Evolutionary conservation across 2,797 vertebrate species (phyloP), one percentile per base, ranked within the genome.

Genomic region (Anguilla megastoma): DNA sequence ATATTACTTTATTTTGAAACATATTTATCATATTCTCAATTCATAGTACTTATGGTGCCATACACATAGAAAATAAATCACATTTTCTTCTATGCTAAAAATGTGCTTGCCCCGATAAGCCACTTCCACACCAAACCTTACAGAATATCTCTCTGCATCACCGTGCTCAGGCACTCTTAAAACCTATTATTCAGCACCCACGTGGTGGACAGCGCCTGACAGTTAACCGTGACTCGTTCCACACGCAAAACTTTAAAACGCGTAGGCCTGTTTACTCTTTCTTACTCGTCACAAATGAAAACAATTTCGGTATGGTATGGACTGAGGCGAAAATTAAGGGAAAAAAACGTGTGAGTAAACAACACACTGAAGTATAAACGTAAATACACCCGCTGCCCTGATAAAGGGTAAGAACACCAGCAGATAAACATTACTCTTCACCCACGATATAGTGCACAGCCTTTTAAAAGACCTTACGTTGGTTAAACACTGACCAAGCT

Each of bases 171-270:
- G 52, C 52, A 71, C 66, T 14, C 30, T 14, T 30, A 9, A 33
- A 30, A 84, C 36, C 24, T 30, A 0, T 10, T 56, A 71, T 63
- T 41, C 54, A 85, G 84, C 84, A 88, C 84, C 54, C 60, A n/a
- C 0, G 45, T 18, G 21, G 41, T 60, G 86, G 86, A 87, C 74
- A 87, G 76, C 54, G 54, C 71, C 4, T 6, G 48, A 52, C 8
- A 18, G 71, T 76, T 2, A 36, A 24, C 63, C 3, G 63, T 27
- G 63, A 69, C 69, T 36, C 21, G 21, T 1, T 21, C 41, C 9
- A n/a, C 16, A 10, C 27, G n/a, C n/a, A 7, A 18, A 21, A 21
- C 36, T 16, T 36, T 0, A 79, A 24, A 16, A 21, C 41, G 74
- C 21, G 1, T n/a, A 12, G n/a, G 1, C 66, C 30, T 30, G 16